Conservation (phyloP, 2,888 invertebrate species). For the Drosophila austrosaltans region DNA sequence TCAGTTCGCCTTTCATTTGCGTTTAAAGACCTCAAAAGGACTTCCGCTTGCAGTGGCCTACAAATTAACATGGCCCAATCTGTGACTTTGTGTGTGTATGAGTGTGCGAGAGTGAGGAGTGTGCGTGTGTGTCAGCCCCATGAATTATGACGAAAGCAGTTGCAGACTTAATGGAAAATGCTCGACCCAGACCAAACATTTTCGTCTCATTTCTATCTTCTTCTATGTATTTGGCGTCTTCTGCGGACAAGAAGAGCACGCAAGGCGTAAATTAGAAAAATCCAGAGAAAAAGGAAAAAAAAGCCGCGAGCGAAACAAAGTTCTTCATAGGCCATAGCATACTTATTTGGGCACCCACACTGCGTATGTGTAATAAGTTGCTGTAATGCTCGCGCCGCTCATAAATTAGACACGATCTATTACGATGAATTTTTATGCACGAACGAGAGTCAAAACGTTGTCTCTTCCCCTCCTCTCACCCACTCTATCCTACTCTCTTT, state of each 20-base stretch:
- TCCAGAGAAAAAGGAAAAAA: not conserved
- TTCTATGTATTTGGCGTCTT: too few relatives aligned
- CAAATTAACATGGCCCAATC: constrained; percentile 74
- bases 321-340: constrained; percentile 39
- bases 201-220: constrained; percentile 10
- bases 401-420: constrained; percentile 62
- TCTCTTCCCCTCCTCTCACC: not conserved
- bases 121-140: constrained; percentile 39
- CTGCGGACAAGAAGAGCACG: constrained; percentile 44
- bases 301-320: constrained; percentile 16
- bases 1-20: constrained; percentile 71
- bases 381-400: constrained; percentile 32
- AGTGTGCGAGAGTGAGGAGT: constrained; percentile 3
- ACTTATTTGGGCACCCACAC: constrained; percentile 53
- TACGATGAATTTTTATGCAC: constrained; percentile 39
- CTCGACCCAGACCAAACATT: constrained; percentile 35
- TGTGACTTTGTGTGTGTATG: constrained; percentile 34
- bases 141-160: constrained; percentile 76
- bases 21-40: constrained; percentile 75
- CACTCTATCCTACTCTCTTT: not conserved
- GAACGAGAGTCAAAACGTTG: constrained; percentile 4
- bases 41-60: constrained; percentile 73
- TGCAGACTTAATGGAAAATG: constrained; percentile 76
- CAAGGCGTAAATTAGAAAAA: constrained; percentile 72
- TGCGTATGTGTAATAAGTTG: constrained; percentile 41